Base-by-base conservation (phyloP, 2,888 invertebrate genomes). In the Xanthia togata region DNA sequence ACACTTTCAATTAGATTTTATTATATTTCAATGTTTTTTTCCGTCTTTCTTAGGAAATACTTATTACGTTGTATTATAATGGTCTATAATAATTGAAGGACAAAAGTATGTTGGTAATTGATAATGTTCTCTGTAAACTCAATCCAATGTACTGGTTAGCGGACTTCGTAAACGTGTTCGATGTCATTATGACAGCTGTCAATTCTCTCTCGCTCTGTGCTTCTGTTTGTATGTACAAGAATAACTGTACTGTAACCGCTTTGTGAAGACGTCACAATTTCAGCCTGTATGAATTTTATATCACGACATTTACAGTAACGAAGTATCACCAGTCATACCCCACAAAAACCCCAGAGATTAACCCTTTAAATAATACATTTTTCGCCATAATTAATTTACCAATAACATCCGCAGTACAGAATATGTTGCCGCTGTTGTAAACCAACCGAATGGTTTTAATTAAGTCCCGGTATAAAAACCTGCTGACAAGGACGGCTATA, bases 381-480 rank as follows among this genome's bases (percentile, higher is more conserved):
- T 55, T 50, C 44, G 4, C 23, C 64, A 71, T 76, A 86, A 76
- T 78, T 35, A 73, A 84, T 78, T 67, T 69, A 78, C 74, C 84
- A 86, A 80, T 81, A 85, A 67, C 68, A 68, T 35, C 23, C 60
- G 47, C 79, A 63, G 59, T 11, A 83, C 79, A 84, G 62, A 81
- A 75, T 82, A 80, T 53, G 53, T 76, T 41, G 64, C 53, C 31
- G 31, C 53, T 17, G 84, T 64, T 78, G 81, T 86, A 85, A 88
- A 87, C 86, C 79, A 83, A 77, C 81, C 65, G 77, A 83, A 83
- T 72, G 78, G 73, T 68, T 87, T 87, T 86, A 87, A 88, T 88
- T 86, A 87, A 86, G 79, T 74, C 72, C 26, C 59, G 41, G 76
- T 70, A 78, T 78, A 87, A 87, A 87, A 87, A 87, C 69, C 69